phyloP scores from a whole-genome alignment of 2,797 vertebrate species.

The Halcyon leucocephala region DNA sequence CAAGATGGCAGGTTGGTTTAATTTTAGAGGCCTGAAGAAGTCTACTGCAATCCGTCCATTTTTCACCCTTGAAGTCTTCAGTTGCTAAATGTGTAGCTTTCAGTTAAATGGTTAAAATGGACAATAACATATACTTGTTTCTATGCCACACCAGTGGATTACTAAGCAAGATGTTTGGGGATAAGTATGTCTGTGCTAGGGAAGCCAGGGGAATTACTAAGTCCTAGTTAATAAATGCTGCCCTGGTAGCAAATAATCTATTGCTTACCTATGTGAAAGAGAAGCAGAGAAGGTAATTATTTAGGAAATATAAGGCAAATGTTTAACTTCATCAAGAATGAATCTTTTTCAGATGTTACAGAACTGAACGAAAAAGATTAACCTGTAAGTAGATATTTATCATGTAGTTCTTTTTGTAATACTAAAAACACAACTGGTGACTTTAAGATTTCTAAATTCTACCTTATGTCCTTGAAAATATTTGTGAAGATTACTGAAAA shows the following conservation, averaged over 20 bases:
- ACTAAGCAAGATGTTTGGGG: neutral
- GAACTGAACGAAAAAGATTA: neutral
- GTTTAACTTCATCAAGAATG: neutral
- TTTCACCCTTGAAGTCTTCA: neutral
- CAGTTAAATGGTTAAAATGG: neutral
- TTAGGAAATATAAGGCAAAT: neutral
- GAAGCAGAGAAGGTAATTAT: neutral
- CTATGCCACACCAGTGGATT: neutral
- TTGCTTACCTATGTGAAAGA: neutral
- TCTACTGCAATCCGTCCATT: neutral
- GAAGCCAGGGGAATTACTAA: neutral
- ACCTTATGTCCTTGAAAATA: neutral
- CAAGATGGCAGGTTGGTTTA: neutral
- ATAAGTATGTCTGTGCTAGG: neutral
- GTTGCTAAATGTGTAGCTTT: neutral
- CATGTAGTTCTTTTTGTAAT: neutral
- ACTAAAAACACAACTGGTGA: neutral
- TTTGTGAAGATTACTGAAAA: neutral
- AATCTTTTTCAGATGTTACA: neutral
- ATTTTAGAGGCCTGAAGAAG: neutral
- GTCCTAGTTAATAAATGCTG: neutral
- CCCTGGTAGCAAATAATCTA: neutral
- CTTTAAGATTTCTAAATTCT: neutral
- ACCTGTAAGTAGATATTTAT: neutral
- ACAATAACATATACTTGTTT: neutral